Percentiles rank a stretch among this genome's conserved stretches.
phyloP scores from a whole-genome alignment of 2,113 vertebrate species.

The Podarcis raffonei region DNA sequence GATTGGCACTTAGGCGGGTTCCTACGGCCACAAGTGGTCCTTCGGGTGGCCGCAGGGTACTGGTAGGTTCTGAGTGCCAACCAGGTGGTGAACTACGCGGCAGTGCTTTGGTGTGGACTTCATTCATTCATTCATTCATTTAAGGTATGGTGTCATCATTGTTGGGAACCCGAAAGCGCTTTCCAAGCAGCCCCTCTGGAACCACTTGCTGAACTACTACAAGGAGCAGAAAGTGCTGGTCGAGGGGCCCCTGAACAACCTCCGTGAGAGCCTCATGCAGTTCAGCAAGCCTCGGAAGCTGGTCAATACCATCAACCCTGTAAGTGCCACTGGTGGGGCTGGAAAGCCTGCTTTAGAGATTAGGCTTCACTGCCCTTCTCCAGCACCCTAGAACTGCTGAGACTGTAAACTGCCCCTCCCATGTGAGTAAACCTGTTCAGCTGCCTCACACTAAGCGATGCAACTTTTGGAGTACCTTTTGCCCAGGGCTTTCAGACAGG shows the following conservation, averaged over 20 bases:
- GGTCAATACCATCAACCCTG: slow-evolving; percentile 98
- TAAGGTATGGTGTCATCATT: slow-evolving; percentile 95
- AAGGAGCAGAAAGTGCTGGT: slow-evolving; percentile 99
- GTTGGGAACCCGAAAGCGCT: slow-evolving; percentile 97
- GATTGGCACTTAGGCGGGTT: not conserved
- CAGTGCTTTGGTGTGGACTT: not conserved
- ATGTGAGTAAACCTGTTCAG: too few species aligned
- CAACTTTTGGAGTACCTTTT: too few species aligned
- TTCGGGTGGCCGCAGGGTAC: not conserved
- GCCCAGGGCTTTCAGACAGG: too few species aligned
- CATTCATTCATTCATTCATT: not conserved
- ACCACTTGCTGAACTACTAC: slow-evolving; percentile 97
- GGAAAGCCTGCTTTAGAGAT: not conserved
- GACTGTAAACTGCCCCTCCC: too few species aligned
- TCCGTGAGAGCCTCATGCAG: slow-evolving; percentile 98
- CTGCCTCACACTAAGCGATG: too few species aligned
- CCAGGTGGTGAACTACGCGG: accelerated
- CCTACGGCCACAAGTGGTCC: too few species aligned
- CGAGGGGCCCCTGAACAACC: slow-evolving; percentile 97
- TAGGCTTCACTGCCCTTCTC: not conserved
- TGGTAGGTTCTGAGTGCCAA: not conserved
- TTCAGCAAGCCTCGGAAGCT: slow-evolving; percentile 99
- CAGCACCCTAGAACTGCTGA: too few species aligned
- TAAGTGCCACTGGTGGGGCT: slow-evolving; percentile 68
- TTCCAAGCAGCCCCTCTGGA: slow-evolving; percentile 98